Evolutionary conservation across 2,888 invertebrate species (phyloP).

Genomic region (Thymelicus acteon): DNA sequence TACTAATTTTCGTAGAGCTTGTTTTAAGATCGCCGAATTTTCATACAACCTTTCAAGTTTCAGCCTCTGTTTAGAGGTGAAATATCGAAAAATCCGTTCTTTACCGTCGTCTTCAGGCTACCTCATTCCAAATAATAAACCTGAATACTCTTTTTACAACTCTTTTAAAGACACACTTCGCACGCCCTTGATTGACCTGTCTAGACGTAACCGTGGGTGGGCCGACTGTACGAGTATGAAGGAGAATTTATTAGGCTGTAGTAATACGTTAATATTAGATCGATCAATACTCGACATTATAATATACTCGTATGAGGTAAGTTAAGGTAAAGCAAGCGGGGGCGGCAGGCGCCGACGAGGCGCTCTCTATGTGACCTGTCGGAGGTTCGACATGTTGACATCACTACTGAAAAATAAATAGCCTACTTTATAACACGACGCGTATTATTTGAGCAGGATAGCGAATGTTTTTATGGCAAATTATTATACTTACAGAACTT

Average conservation of each 20-base stretch:
- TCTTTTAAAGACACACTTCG: background rate
- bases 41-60: too few species aligned
- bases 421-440: background rate
- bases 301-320: slow-evolving; percentile 19
- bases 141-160: too few species aligned
- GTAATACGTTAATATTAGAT: background rate
- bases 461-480: too few species aligned
- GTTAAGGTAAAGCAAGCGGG: slow-evolving; percentile 38
- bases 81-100: too few species aligned
- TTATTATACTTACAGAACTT: too few species aligned
- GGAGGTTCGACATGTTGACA: slow-evolving; percentile 1
- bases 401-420: slow-evolving; percentile 1
- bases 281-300: slow-evolving; percentile 33
- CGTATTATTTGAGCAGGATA: too few species aligned
- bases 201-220: background rate
- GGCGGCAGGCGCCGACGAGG: slow-evolving; percentile 40
- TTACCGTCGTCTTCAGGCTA: too few species aligned
- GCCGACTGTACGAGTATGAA: background rate
- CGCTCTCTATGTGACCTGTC: slow-evolving; percentile 28
- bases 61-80: too few species aligned
- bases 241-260: background rate
- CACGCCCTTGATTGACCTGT: too few species aligned
- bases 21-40: too few species aligned
- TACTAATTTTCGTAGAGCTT: too few species aligned
- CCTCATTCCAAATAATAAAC: too few species aligned